Evolutionary conservation across 92 coral and sea anemone genomes (phyloP).

Genomic region (Anthopleura xanthogrammica): DNA sequence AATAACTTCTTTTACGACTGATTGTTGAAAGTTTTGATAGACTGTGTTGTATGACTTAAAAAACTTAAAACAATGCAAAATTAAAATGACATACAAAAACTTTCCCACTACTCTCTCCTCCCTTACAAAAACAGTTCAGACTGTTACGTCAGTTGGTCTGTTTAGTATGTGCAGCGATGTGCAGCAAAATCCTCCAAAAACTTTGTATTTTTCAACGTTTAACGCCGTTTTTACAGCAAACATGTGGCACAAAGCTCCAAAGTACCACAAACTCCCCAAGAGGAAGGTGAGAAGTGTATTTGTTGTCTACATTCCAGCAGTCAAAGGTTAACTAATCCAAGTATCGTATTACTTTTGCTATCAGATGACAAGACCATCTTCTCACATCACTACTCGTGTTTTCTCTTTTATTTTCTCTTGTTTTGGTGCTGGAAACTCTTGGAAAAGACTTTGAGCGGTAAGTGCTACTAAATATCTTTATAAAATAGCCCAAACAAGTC

Average conservation of each 20-base stretch:
- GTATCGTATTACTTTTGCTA: background rate
- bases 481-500: background rate
- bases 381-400: background rate
- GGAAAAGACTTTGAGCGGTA: conserved; percentile 7
- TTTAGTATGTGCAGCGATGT: no score
- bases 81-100: background rate
- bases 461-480: background rate
- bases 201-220: background rate
- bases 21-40: no score
- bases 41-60: no score
- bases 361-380: background rate
- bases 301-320: conserved; percentile 3
- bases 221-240: background rate
- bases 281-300: background rate
- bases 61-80: background rate
- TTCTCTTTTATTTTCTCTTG: background rate
- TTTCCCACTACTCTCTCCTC: background rate
- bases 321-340: background rate
- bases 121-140: background rate
- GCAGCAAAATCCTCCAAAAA: background rate
- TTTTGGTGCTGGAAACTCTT: conserved; percentile 6
- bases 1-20: background rate
- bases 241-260: background rate
- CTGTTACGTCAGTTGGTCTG: background rate
- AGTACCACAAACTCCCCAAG: background rate